phyloP scores from a whole-genome alignment of 2,888 invertebrate genomes.

The Torymus texanus region DNA sequence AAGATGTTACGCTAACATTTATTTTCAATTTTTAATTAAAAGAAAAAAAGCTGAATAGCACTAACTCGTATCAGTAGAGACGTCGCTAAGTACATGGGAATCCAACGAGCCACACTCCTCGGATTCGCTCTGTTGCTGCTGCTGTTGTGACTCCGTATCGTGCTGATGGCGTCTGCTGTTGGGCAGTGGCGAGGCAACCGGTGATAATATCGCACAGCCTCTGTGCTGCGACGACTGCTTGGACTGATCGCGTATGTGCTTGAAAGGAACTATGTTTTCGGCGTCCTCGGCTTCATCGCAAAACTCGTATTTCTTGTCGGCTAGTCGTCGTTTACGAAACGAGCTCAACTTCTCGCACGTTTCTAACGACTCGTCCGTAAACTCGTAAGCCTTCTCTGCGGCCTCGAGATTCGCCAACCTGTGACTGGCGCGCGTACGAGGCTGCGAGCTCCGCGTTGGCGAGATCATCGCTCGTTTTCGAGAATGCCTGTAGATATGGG shows the following conservation, averaged over 20 bases:
- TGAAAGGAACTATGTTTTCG: slow-evolving; percentile 79
- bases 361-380: slow-evolving; percentile 87
- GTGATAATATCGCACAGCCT: slow-evolving; percentile 67
- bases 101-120: slow-evolving; percentile 62
- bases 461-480: slow-evolving; percentile 69
- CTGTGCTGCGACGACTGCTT: slow-evolving; percentile 61
- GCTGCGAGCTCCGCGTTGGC: slow-evolving; percentile 66
- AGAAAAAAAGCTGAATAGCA: not conserved
- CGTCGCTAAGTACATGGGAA: slow-evolving; percentile 47
- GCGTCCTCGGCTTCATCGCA: slow-evolving; percentile 84
- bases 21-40: too few relatives aligned
- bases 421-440: slow-evolving; percentile 68
- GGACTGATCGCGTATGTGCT: slow-evolving; percentile 72
- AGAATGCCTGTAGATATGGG: slow-evolving; percentile 65
- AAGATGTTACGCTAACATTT: too few relatives aligned
- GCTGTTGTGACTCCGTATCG: slow-evolving; percentile 63
- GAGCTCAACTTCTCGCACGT: slow-evolving; percentile 91
- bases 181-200: slow-evolving; percentile 69
- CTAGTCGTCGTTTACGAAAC: slow-evolving; percentile 88
- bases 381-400: slow-evolving; percentile 87
- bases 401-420: slow-evolving; percentile 73
- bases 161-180: slow-evolving; percentile 67
- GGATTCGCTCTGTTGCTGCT: slow-evolving; percentile 66
- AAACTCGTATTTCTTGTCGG: slow-evolving; percentile 95
- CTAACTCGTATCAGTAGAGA: slow-evolving; percentile 50